Base-by-base conservation (phyloP, 2,888 invertebrate species). In the Hipparchia sbordonii region DNA sequence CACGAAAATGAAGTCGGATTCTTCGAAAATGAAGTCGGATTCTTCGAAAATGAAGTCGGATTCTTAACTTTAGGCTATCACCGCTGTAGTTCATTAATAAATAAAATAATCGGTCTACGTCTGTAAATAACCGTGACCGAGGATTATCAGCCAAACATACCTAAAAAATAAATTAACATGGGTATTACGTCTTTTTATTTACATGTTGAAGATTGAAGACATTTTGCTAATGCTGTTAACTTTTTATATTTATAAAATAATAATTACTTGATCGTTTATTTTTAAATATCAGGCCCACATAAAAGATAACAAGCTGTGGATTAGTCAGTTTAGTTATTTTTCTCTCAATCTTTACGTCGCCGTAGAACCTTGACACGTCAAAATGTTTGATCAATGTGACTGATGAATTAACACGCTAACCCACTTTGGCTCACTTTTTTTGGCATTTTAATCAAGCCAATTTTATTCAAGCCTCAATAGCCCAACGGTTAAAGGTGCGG, bases 371-470 rank as follows among this genome's bases (percentile, higher is more conserved):
- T 79, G 79, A 78, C 52, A 60, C 72, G 81, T 79, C 80, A 77
- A 76, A 78, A 71, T 79, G 78, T 81, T 79, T 81, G 79, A 78
- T 79, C 74, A 76, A 60, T 66, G 73, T 78, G 79, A 80, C 75
- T 73, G 81, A 80, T 77, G 74, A 52, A 61, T 70, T 60, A 52
- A 69, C 46, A 56, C 46, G 13, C n/a, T 66, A 63, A 72, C 76
- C 76, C 63, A 76, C 60, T 72, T 74, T 66, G 12, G 48, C 13
- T 39, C 54, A 52, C 65, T 65, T 52, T 52, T 52, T 8, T 48
- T 48, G 4, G 48, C 48, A 48, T 48, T 48, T 48, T 1, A 7
- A 48, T 7, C 8, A 48, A 6, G 39, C 4, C n/a, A n/a, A n/a
- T n/a, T n/a, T n/a, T n/a, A n/a, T n/a, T n/a, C n/a, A n/a, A n/a